Evolutionary conservation across 2,797 vertebrate species (phyloP).

Genomic region (Peromyscus attwateri): DNA sequence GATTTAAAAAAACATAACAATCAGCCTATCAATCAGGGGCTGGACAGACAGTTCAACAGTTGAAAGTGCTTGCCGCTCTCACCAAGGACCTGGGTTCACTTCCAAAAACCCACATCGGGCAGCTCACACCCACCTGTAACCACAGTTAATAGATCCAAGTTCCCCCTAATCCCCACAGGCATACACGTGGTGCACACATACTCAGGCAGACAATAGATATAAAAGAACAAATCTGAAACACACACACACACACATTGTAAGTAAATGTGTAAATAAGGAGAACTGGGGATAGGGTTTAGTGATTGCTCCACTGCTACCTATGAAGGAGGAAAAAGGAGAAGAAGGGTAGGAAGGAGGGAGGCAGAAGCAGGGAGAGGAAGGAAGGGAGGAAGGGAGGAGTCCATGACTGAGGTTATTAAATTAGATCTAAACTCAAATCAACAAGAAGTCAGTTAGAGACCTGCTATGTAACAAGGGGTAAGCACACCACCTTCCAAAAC

Average conservation of each 20-base stretch:
- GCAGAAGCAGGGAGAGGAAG: too few relatives aligned
- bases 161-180: background rate
- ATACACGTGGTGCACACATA: background rate
- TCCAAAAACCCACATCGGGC: background rate
- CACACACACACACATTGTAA: background rate
- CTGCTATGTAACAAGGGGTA: background rate
- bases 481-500: background rate
- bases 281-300: background rate
- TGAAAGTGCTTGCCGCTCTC: background rate
- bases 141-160: background rate
- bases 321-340: background rate
- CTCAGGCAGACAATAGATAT: background rate
- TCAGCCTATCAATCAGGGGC: too few relatives aligned
- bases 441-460: background rate
- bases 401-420: background rate
- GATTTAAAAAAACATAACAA: background rate
- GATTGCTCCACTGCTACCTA: background rate
- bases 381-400: too few relatives aligned
- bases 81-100: background rate
- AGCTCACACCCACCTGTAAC: background rate
- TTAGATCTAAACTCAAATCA: background rate
- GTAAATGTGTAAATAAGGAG: background rate
- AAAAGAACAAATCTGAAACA: background rate
- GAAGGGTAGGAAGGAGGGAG: too few relatives aligned
- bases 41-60: background rate